Percentiles rank a stretch among this genome's conserved stretches.
Conservation (phyloP, 2,888 invertebrate species). For the Palloptera scutellata region DNA sequence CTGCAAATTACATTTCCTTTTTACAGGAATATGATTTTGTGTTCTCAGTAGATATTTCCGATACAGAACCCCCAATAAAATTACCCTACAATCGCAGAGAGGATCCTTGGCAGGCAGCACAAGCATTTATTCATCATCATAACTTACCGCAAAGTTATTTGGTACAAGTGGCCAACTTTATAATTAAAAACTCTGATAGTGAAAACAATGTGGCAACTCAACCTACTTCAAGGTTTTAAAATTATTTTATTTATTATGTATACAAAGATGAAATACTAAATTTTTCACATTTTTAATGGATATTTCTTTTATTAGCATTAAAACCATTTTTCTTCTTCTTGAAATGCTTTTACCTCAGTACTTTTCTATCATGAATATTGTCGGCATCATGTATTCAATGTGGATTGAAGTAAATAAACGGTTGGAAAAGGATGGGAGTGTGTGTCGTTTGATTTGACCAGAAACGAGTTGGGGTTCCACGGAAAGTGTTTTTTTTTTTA, state of each 20-base stretch:
- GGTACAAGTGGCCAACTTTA: slow-evolving; percentile 93
- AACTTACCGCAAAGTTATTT: slow-evolving; percentile 85
- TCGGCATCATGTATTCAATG: too few relatives aligned
- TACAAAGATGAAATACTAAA: not conserved
- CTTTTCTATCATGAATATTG: too few relatives aligned
- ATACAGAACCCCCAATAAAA: slow-evolving; percentile 86
- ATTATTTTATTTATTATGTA: not conserved
- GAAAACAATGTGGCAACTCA: slow-evolving; percentile 32
- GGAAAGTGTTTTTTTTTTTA: too few relatives aligned
- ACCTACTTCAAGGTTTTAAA: slow-evolving; percentile 41
- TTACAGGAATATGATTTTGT: slow-evolving; percentile 87
- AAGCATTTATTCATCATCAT: slow-evolving; percentile 86
- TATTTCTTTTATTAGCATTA: too few relatives aligned
- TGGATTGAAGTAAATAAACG: too few relatives aligned
- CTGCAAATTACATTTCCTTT: slow-evolving; percentile 23
- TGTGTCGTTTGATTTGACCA: too few relatives aligned
- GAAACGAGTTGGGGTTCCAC: too few relatives aligned
- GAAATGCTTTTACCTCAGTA: too few relatives aligned
- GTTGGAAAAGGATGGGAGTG: too few relatives aligned
- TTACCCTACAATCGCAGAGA: slow-evolving; percentile 89
- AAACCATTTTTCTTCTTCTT: too few relatives aligned
- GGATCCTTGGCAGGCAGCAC: slow-evolving; percentile 92
- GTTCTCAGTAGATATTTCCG: slow-evolving; percentile 94
- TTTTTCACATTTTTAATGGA: too few relatives aligned
- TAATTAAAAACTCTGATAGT: slow-evolving; percentile 76